These are phyloP conservation scores for Arvicanthis niloticus DNA, from an alignment of 2,113 vertebrate genomes.

Conservation along the genomic window DNA sequence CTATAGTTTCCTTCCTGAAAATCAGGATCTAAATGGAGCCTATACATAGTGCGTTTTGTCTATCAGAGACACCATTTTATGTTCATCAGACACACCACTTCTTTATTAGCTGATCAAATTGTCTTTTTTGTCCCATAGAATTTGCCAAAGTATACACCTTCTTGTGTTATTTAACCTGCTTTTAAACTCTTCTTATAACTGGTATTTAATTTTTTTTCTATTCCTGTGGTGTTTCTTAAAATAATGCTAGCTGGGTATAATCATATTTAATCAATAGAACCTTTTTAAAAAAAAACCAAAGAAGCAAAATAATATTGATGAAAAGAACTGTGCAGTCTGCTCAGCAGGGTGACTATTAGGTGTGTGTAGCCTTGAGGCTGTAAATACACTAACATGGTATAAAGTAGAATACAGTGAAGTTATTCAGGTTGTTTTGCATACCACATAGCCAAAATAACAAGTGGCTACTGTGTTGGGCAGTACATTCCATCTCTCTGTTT, in stretches of 20 bases:
- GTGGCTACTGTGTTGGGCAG: not conserved
- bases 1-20: not conserved
- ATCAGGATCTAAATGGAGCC: not conserved
- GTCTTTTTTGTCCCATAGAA: not conserved
- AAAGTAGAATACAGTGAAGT: not conserved
- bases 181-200: slow-evolving; percentile 30
- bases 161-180: not conserved
- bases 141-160: not conserved
- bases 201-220: not conserved
- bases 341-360: not conserved
- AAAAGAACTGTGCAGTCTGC: not conserved
- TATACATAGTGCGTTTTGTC: not conserved
- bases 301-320: slow-evolving; percentile 39
- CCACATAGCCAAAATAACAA: not conserved
- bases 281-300: slow-evolving; percentile 6
- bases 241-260: slow-evolving; percentile 8
- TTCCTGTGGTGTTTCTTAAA: not conserved
- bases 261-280: slow-evolving; percentile 11
- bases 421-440: not conserved
- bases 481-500: not conserved
- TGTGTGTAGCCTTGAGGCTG: not conserved
- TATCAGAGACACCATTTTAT: not conserved
- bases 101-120: not conserved
- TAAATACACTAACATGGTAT: slow-evolving; percentile 35
- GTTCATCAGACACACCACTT: not conserved